phyloP scores from a whole-genome alignment of 2,797 vertebrate genomes.

The Gallinago solitaria region DNA sequence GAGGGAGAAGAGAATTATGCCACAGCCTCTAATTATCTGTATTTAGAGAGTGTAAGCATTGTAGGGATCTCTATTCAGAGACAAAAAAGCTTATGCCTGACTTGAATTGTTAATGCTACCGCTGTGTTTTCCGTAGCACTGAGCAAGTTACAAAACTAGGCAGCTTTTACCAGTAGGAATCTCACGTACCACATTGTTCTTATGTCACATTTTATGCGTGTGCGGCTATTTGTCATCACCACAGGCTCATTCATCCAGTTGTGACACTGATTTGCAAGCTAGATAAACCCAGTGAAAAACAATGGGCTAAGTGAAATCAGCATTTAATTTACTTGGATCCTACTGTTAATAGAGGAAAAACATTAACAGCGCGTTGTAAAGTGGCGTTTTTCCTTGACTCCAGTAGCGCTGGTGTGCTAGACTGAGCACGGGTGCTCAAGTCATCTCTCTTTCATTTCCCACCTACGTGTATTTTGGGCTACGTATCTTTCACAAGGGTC shows the following conservation, averaged over 20 bases:
- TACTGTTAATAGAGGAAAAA: background rate
- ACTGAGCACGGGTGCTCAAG: background rate
- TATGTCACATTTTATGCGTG: background rate
- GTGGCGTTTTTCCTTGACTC: background rate
- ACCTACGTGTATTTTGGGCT: accelerated
- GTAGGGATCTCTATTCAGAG: slow-evolving; percentile 13
- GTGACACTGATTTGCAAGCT: background rate
- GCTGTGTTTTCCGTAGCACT: background rate
- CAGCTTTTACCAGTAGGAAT: background rate
- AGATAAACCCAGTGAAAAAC: background rate
- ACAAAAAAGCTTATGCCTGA: slow-evolving; percentile 27
- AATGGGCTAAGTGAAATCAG: background rate
- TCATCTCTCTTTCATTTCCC: background rate
- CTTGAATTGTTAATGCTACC: slow-evolving; percentile 29
- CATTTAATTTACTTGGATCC: background rate
- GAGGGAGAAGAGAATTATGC: slow-evolving; percentile 18
- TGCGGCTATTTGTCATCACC: background rate
- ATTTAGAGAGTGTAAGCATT: slow-evolving; percentile 47
- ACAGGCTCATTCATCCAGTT: background rate
- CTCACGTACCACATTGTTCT: background rate
- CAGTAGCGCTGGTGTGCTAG: too few species aligned
- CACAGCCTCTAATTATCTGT: slow-evolving; percentile 35
- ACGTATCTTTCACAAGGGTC: background rate
- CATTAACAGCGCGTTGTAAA: background rate
- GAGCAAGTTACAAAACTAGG: background rate